phyloP scores from a whole-genome alignment of 2,113 vertebrate genomes.

The Vireo altiloquus region DNA sequence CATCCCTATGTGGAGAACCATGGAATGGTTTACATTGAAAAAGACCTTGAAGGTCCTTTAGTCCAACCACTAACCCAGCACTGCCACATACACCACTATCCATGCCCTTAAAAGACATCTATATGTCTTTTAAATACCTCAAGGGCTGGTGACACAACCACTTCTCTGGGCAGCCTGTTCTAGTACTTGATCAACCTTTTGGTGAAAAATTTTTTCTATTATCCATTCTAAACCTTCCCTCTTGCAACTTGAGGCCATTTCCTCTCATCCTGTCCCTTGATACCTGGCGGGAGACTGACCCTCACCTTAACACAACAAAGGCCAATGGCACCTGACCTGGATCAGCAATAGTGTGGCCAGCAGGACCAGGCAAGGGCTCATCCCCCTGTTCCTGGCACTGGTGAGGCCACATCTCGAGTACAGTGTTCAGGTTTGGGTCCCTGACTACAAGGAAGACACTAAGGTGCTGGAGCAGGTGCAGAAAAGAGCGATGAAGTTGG shows the following conservation, averaged over 20 bases:
- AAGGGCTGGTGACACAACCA: background rate
- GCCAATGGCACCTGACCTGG: background rate
- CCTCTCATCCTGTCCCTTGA: background rate
- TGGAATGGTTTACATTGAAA: background rate
- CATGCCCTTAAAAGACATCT: background rate
- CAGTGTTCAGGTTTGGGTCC: background rate
- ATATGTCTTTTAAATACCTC: background rate
- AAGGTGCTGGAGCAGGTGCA: background rate
- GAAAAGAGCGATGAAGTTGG: accelerated
- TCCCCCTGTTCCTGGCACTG: background rate
- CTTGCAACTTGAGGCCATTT: background rate
- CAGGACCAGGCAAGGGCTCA: background rate
- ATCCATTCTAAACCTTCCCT: background rate
- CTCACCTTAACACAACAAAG: background rate
- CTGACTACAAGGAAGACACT: background rate
- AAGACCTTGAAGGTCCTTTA: background rate
- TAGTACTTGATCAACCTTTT: background rate
- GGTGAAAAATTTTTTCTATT: background rate
- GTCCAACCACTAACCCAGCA: background rate
- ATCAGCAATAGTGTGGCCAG: background rate
- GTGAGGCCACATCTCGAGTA: background rate
- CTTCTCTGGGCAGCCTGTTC: background rate
- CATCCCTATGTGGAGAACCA: background rate
- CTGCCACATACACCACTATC: background rate
- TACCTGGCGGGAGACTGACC: background rate